Evolutionary conservation across 2,888 invertebrate species (phyloP), one percentile per base, ranked within the genome.

Genomic region (Oasisia sp.): DNA sequence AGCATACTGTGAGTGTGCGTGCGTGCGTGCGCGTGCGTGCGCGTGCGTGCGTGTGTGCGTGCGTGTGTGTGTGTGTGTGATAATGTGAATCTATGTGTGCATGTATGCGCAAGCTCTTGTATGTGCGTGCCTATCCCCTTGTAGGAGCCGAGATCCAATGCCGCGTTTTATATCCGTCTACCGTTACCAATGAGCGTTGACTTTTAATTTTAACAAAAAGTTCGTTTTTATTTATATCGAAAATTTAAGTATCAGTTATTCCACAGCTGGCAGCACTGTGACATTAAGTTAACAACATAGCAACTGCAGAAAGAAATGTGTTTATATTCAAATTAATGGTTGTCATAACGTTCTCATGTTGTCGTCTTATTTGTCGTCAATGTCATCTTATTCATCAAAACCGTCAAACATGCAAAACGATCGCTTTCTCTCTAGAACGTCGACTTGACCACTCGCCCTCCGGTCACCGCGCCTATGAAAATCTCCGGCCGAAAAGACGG

Each of bases 381-480:
- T n/a, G 27, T n/a, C 74, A 7, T 74, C 74, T 0, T 74, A 19
- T 14, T 74, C 0, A 27, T 74, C 74, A 74, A 27, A 27, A 27
- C 27, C n/a, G 74, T 74, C 4, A n/a, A 5, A 19, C n/a, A 7
- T 74, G 74, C 74, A 74, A 74, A 7, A 19, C 0, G 74, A 7
- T 27, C 0, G 7, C 74, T 74, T 7, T 74, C 27, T 74, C n/a
- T 74, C 74, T 7, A 74, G 74, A n/a, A 74, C 27, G 74, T 74
- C 74, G 74, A 74, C 74, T 74, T 74, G n/a, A 12, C 89, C 58
- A 93, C 92, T 58, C 92, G 94, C 0, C 93, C 94, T 0, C 94
- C 94, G 0, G 92, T 93, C 0, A 94, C 94, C 38, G 95, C 95
- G 14, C 95, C 95, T 14, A 93, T 95, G 14, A 94, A 93, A 11